Evolutionary conservation across 2,888 invertebrate genomes (phyloP).

Genomic region (Calameuta pallipes): DNA sequence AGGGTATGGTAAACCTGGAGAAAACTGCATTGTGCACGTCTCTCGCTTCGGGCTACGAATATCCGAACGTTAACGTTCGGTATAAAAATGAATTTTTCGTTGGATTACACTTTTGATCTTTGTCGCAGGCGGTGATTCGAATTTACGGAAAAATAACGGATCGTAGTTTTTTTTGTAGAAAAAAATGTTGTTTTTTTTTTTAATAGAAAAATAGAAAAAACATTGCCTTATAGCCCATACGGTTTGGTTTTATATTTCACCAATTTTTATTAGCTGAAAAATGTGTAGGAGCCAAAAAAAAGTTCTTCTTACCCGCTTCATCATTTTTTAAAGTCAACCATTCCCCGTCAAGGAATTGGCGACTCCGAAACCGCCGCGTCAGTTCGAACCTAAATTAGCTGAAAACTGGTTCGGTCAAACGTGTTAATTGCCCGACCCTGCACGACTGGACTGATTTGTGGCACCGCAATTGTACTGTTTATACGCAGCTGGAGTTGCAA

Average conservation of each 20-base stretch:
- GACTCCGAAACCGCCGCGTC: background rate
- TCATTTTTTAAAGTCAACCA: too few relatives aligned
- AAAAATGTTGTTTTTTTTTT: too few relatives aligned
- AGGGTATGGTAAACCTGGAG: background rate
- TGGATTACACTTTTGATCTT: background rate
- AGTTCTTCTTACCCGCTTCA: too few relatives aligned
- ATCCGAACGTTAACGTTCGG: too few relatives aligned
- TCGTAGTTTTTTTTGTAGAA: too few relatives aligned
- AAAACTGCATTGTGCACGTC: background rate
- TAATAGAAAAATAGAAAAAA: too few relatives aligned
- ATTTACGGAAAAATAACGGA: too few relatives aligned
- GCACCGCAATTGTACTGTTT: slow-evolving; percentile 36
- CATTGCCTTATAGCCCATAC: too few relatives aligned
- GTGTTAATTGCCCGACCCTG: slow-evolving; percentile 43
- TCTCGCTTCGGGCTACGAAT: background rate
- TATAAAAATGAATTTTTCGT: background rate
- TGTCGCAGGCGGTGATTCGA: too few relatives aligned
- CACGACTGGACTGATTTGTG: slow-evolving; percentile 32
- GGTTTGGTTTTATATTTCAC: too few relatives aligned
- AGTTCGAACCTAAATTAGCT: slow-evolving; percentile 33
- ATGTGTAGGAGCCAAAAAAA: too few relatives aligned
- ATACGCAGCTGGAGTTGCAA: slow-evolving; percentile 19
- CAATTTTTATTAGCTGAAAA: too few relatives aligned
- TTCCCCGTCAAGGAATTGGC: background rate
- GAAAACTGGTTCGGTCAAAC: slow-evolving; percentile 39